Percentiles rank a stretch among this genome's conserved stretches.
phyloP scores from a whole-genome alignment of 2,888 invertebrate genomes.

The Pristionchus mayeri region DNA sequence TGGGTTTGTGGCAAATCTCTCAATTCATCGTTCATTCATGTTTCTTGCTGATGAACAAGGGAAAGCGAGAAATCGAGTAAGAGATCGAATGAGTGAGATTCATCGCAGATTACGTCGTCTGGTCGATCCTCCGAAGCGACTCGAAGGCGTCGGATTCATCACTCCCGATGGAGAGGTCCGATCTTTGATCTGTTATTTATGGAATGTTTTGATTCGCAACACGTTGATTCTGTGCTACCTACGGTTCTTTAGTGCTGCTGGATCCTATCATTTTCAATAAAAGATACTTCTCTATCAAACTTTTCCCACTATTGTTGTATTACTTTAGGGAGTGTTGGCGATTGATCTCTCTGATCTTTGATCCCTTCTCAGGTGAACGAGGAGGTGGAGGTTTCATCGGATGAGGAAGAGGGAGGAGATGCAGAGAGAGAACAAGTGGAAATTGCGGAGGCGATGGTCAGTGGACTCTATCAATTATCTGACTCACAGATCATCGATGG shows the following conservation, averaged over 20 bases:
- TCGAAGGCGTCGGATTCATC: constrained; percentile 35
- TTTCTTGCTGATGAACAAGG: no score
- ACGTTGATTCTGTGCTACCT: not conserved
- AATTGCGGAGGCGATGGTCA: constrained; percentile 1
- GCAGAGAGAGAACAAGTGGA: not conserved
- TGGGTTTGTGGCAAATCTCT: no score
- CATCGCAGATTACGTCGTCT: constrained; percentile 26
- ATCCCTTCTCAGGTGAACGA: not conserved
- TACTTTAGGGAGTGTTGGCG: not conserved
- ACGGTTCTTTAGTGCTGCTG: no score
- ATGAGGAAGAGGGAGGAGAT: not conserved
- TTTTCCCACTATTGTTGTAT: no score
- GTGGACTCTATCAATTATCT: no score
- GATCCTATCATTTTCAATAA: no score
- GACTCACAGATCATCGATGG: no score
- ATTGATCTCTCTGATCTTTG: not conserved
- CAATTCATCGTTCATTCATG: no score
- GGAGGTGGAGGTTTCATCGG: constrained; percentile 4
- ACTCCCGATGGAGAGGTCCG: constrained; percentile 38
- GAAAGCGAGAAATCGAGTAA: no score
- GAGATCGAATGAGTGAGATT: no score
- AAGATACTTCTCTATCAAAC: no score
- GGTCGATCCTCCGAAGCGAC: constrained; percentile 16
- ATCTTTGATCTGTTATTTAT: not conserved
- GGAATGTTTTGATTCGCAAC: not conserved